Base-by-base conservation (phyloP, 53 echinoderm and acorn worm species). In the Astropecten irregularis region DNA sequence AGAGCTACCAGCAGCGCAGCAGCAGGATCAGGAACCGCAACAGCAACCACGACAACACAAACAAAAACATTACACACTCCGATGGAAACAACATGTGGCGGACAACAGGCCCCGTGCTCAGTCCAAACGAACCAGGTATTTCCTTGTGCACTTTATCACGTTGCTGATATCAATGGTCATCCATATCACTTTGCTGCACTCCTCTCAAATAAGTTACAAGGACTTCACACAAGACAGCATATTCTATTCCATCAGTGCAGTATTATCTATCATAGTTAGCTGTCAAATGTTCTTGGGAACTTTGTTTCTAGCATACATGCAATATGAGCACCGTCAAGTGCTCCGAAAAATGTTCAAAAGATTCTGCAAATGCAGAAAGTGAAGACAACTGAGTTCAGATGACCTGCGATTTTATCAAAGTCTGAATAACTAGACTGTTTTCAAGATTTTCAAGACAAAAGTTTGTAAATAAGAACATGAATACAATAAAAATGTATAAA, bases 141-240 rank as follows among this genome's bases (percentile, higher is more conserved):
- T 73, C 73, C 34, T 73, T 20, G 73, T 73, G 9, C 73, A 73
- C 73, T 73, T 73, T 22, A n/a, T n/a, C 37, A 54, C 72, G 27
- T 35, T 72, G 38, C 15, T 33, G 10, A 53, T 20, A 15, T 9
- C 20, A 7, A 28, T 11, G 52, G 9, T 53, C n/a, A 8, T 20
- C 19, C 4, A 14, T n/a, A 2, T 53, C 9, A 19, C 52, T 9
- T 9, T 73, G 2, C 11, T 42, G 6, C 42, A 42, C 42, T 6
- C 42, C 42, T 11, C 11, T 11, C 42, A 42, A 6, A 42, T 6
- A 11, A 11, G 6, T 11, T 8, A 11, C 42, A 6, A 6, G 6
- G 42, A 42, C 42, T 16, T 18, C 35, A 4, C 69, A 1, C 2
- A 46, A 11, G 21, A 0, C 2, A 1, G 7, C 4, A 19, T 1